These are phyloP conservation scores for Canis aureus DNA, from an alignment of 2,113 vertebrate species.

Conservation along the genomic window DNA sequence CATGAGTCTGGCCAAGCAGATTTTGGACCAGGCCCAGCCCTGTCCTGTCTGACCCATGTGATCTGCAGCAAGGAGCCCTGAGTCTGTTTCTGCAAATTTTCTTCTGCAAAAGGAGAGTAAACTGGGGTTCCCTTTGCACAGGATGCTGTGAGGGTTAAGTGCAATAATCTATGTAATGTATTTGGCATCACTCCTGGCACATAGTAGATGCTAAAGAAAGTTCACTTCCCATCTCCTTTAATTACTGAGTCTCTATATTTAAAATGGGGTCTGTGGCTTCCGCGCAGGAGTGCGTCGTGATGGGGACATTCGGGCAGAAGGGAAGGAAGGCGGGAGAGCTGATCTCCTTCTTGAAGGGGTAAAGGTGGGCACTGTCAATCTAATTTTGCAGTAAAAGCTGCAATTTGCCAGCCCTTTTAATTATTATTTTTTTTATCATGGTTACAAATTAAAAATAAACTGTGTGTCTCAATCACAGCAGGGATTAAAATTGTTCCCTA, in stretches of 20 bases:
- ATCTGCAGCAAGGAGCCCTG: not conserved
- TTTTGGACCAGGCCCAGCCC: not conserved
- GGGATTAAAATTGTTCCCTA: conserved; percentile 86
- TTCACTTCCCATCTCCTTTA: conserved; percentile 3
- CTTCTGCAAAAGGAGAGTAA: not conserved
- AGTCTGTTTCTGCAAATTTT: not conserved
- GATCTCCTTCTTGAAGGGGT: not conserved
- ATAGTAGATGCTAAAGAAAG: conserved; percentile 60
- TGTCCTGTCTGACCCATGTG: fast-evolving
- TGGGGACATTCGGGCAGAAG: not conserved
- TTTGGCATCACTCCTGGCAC: not conserved
- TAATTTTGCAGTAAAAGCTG: conserved; percentile 7
- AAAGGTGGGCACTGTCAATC: conserved; percentile 37
- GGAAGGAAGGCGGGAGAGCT: not conserved
- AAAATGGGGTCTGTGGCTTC: conserved; percentile 50
- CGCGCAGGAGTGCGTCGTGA: fast-evolving
- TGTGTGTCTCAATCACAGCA: conserved; percentile 77
- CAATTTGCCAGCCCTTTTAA: conserved; percentile 68
- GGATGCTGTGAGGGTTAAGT: not conserved
- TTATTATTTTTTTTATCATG: conserved; percentile 80
- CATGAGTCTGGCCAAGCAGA: too few species aligned
- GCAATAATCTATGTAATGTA: not conserved
- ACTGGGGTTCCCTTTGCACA: not conserved
- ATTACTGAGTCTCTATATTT: conserved; percentile 71
- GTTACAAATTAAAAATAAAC: conserved; percentile 85